Evolutionary conservation across 2,113 vertebrate genomes (phyloP).

Genomic region (Poecilia latipinna): DNA sequence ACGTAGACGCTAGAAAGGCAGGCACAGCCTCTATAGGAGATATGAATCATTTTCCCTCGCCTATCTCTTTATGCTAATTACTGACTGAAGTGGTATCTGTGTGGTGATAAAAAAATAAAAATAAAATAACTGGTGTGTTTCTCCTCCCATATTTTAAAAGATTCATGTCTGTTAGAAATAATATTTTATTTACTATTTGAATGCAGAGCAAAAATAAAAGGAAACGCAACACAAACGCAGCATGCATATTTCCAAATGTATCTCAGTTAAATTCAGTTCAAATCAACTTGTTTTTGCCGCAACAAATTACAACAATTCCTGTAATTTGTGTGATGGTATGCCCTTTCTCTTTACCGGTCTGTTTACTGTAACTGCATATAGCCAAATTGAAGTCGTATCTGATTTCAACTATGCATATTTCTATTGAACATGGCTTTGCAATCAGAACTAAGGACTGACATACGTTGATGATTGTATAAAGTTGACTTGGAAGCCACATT

Average conservation of each 20-base stretch:
- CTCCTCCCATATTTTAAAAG: not conserved
- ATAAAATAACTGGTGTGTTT: constrained; percentile 9
- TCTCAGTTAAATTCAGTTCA: too few species aligned
- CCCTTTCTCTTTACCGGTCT: too few species aligned
- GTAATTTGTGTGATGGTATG: too few species aligned
- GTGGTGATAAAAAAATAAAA: not conserved
- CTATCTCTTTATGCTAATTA: constrained; percentile 24
- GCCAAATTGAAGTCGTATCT: too few species aligned
- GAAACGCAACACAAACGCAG: too few species aligned
- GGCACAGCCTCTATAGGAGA: constrained; percentile 1
- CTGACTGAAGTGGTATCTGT: constrained; percentile 1
- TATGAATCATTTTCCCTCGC: constrained; percentile 9
- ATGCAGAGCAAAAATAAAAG: too few species aligned
- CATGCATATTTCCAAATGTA: too few species aligned
- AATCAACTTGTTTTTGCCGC: too few species aligned
- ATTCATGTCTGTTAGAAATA: too few species aligned
- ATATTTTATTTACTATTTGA: too few species aligned
- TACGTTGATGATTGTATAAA: not conserved
- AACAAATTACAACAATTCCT: too few species aligned
- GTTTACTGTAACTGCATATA: too few species aligned
- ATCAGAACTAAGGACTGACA: not conserved
- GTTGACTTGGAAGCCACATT: constrained; percentile 19
- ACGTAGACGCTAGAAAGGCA: constrained; percentile 19
- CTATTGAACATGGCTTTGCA: not conserved
- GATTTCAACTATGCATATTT: not conserved